Conservation (phyloP, 1,140 invertebrate species). For the Drosophila sp. region DNA sequence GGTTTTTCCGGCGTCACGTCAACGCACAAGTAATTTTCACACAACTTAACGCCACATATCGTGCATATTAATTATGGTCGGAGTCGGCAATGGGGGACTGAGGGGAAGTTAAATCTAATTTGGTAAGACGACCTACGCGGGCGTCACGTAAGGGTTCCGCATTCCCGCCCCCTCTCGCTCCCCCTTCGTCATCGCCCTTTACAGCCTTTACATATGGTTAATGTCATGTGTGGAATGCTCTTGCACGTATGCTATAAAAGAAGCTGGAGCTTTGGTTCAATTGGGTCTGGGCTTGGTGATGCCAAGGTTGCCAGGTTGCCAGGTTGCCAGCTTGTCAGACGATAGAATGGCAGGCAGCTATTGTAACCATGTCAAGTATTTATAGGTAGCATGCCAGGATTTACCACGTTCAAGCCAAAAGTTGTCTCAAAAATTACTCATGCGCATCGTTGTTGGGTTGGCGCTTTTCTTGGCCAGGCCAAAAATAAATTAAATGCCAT, state of each 20-base stretch:
- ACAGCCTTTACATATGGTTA: constrained; percentile 43
- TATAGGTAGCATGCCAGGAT: constrained; percentile 76
- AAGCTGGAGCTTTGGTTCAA: not conserved
- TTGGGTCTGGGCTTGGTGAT: constrained; percentile 2
- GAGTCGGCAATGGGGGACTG: not conserved
- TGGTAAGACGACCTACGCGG: constrained; percentile 54
- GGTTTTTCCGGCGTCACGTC: constrained; percentile 65
- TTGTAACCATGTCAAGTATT: constrained; percentile 79
- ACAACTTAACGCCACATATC: constrained; percentile 81
- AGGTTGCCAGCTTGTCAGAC: constrained; percentile 50
- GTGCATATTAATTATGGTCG: constrained; percentile 80
- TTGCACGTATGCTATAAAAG: constrained; percentile 60
- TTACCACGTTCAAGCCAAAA: constrained; percentile 47
- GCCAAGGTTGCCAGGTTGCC: constrained; percentile 43
- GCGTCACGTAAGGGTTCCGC: constrained; percentile 56
- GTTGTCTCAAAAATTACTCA: constrained; percentile 62
- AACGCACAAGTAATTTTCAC: constrained; percentile 77
- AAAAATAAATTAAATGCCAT: constrained; percentile 77
- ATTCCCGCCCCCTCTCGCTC: not conserved
- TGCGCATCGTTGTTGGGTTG: constrained; percentile 29
- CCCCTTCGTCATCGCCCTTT: constrained; percentile 1
- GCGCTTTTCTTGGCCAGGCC: constrained; percentile 38
- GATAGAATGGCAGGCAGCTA: constrained; percentile 29
- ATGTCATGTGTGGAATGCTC: constrained; percentile 50
- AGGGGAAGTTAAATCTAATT: constrained; percentile 63